Conservation (phyloP, 1,140 invertebrate species). For the Zaprionus africanus region DNA sequence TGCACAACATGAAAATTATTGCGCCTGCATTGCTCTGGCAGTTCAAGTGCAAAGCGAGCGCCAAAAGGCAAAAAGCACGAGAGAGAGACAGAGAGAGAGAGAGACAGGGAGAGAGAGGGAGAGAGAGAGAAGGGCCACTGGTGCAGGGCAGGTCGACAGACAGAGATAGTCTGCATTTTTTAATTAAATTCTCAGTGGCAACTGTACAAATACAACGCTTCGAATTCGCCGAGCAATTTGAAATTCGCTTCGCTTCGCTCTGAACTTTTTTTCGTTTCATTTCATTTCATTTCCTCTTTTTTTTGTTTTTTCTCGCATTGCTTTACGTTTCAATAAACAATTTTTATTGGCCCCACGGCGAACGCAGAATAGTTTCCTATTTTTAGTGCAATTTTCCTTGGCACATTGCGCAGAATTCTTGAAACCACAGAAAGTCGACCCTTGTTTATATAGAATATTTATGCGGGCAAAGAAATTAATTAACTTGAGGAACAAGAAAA, state of each 20-base stretch:
- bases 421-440: slow-evolving; percentile 2
- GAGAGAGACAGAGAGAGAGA: not conserved
- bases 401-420: not conserved
- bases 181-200: slow-evolving; percentile 43
- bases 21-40: slow-evolving; percentile 51
- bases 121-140: not conserved
- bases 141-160: slow-evolving; percentile 33
- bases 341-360: slow-evolving; percentile 39
- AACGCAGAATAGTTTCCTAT: slow-evolving; percentile 34
- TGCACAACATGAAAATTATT: slow-evolving; percentile 48
- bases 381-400: slow-evolving; percentile 1
- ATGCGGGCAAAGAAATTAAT: not conserved
- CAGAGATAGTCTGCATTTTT: slow-evolving; percentile 32
- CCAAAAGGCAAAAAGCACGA: slow-evolving; percentile 1
- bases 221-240: slow-evolving; percentile 17
- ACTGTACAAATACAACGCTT: slow-evolving; percentile 43
- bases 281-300: not conserved
- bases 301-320: slow-evolving; percentile 3
- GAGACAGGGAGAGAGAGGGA: not conserved
- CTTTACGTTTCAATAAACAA: slow-evolving; percentile 56
- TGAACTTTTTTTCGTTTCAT: slow-evolving; percentile 4
- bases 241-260: slow-evolving; percentile 9
- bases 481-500: not conserved
- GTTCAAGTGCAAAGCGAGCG: slow-evolving; percentile 46
- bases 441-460: slow-evolving; percentile 8